Conservation (phyloP, 2,888 invertebrate species). For the Lasioglossum morio region DNA sequence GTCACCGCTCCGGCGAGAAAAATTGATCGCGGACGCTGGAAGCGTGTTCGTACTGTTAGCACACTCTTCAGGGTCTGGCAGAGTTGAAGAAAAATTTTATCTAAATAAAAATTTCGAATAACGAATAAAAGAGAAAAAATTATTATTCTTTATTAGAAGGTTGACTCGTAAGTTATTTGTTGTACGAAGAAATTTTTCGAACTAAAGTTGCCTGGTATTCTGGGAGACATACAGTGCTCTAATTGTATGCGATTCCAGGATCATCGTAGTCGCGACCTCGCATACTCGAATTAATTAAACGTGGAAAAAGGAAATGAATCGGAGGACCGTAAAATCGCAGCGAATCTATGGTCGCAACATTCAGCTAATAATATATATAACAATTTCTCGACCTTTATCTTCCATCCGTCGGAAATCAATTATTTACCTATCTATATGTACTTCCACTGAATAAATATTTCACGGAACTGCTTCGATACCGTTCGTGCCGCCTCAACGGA, state of each 20-base stretch:
- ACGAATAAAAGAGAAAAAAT: no score
- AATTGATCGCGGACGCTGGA: background rate
- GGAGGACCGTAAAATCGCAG: background rate
- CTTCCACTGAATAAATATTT: constrained; percentile 43
- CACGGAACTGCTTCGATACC: constrained; percentile 6
- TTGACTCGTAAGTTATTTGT: no score
- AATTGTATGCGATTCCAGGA: no score
- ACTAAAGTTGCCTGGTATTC: no score
- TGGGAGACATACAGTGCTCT: no score
- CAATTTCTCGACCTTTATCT: constrained; percentile 51
- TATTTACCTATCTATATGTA: constrained; percentile 38
- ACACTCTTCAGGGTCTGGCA: background rate
- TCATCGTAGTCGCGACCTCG: no score
- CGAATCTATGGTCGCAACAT: constrained; percentile 16
- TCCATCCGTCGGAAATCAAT: constrained; percentile 30
- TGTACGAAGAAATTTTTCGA: no score
- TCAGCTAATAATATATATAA: constrained; percentile 43
- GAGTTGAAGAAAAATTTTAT: no score
- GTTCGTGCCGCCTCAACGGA: background rate
- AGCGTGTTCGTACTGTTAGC: background rate
- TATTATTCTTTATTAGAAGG: no score
- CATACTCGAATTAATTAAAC: no score
- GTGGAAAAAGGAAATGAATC: constrained; percentile 6
- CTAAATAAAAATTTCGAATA: no score
- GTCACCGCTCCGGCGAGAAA: background rate